A percentile compares a stretch with the other conserved stretches of the same genome.
Conservation (phyloP, 2,888 invertebrate genomes). For the Drosophila testacea region DNA sequence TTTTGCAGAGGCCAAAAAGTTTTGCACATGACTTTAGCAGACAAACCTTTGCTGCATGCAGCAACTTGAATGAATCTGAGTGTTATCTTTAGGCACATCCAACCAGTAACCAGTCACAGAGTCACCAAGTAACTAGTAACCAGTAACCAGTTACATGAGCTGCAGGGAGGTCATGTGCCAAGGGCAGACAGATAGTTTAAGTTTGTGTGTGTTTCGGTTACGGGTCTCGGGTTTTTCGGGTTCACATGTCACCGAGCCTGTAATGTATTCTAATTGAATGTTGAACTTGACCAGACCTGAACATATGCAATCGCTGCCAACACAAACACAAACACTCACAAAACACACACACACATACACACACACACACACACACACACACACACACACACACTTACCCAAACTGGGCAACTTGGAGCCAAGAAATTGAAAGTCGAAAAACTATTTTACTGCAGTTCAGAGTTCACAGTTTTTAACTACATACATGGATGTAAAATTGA, state of each 20-base stretch:
- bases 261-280: constrained; percentile 80
- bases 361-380: constrained; percentile 6
- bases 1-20: constrained; percentile 56
- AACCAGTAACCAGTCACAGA: not conserved
- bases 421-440: constrained; percentile 14
- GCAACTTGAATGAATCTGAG: not conserved
- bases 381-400: constrained; percentile 3
- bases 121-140: too few relatives aligned
- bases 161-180: constrained; percentile 46
- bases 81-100: constrained; percentile 36
- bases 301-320: constrained; percentile 45
- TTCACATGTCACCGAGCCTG: constrained; percentile 73
- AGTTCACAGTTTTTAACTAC: constrained; percentile 23
- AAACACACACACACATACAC: constrained; percentile 3
- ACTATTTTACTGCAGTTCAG: constrained; percentile 26
- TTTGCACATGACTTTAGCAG: constrained; percentile 47
- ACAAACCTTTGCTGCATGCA: constrained; percentile 24
- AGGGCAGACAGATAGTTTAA: constrained; percentile 49
- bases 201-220: constrained; percentile 23
- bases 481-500: constrained; percentile 9
- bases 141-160: not conserved
- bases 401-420: not conserved
- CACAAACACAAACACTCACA: constrained; percentile 8
- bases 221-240: constrained; percentile 20
- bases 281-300: constrained; percentile 73